Base-by-base conservation (phyloP, 2,113 vertebrate species). In the Onychorhynchus coronatus region DNA sequence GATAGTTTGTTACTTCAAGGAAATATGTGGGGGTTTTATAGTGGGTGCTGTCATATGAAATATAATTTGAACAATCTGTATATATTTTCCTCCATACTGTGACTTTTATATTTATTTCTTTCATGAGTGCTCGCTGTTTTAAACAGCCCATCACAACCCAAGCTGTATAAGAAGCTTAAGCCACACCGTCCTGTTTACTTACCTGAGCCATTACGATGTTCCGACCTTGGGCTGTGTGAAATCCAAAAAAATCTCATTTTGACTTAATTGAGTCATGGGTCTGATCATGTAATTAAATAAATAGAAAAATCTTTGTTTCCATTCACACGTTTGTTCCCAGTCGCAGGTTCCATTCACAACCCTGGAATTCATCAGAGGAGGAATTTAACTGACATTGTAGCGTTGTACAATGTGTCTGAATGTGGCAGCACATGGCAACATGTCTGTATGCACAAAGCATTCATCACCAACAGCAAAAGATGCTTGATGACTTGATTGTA, bases 361-460 rank as follows among this genome's bases (percentile, higher is more conserved):
- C 28, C 2, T 49, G 75, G 12, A 68, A 75, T 47, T 77, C 4
- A 0, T 14, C 12, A 73, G 33, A 75, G 68, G 2, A 50, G 47
- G 22, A 70, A 8, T 14, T 4, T 47, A 71, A 63, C 42, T 63
- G 67, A 20, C 6, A 3, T 8, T n/a, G 30, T 6, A 59, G 21
- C 23, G 77, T 76, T 49, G 28, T 55, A 13, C 19, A 67, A 23
- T 2, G 19, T 46, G 27, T 52, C 19, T 67, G 7, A 12, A 41
- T 13, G 19, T 89, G 22, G 73, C 3, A 3, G 56, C 50, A 0
- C 0, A 2, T 76, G 23, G 4, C n/a, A 37, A 14, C 2, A 1
- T 5, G 14, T 30, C 10, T 59, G 13, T 76, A 49, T 89, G 47
- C 24, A 47, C 17, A 35, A 35, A 77, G 31, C 8, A 10, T 73